These are phyloP conservation scores for Epicauta chinensis DNA, from an alignment of 1,140 invertebrate species.

Conservation along the genomic window DNA sequence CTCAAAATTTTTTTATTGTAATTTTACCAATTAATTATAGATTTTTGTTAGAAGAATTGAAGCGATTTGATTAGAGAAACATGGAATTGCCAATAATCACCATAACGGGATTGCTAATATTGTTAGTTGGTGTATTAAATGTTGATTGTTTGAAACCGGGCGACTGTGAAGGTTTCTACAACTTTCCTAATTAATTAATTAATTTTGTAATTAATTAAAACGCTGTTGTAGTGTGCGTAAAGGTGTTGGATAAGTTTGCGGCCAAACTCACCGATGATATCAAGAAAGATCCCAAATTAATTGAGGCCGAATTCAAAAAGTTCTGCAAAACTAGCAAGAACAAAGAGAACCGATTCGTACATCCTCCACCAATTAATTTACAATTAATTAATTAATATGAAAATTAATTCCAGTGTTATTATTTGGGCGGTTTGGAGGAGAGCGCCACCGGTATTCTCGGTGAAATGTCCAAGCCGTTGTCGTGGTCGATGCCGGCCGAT, in stretches of 20 bases:
- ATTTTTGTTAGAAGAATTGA: background rate
- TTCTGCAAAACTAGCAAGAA: slow-evolving; percentile 81
- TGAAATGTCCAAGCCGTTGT: slow-evolving; percentile 91
- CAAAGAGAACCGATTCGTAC: slow-evolving; percentile 93
- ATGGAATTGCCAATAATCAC: slow-evolving; percentile 34
- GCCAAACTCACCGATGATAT: slow-evolving; percentile 63
- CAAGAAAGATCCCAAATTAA: slow-evolving; percentile 67
- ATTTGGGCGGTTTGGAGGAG: slow-evolving; percentile 91
- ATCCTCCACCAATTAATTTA: slow-evolving; percentile 40
- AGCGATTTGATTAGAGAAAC: background rate
- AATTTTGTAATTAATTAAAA: slow-evolving; percentile 4
- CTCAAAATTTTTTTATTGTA: slow-evolving; percentile 7
- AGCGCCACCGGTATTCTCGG: slow-evolving; percentile 95
- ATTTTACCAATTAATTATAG: slow-evolving; percentile 7
- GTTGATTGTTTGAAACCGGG: slow-evolving; percentile 55
- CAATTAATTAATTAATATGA: slow-evolving; percentile 8
- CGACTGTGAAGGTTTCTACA: slow-evolving; percentile 59
- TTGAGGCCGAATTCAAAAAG: slow-evolving; percentile 79
- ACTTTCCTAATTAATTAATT: background rate
- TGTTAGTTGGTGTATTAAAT: slow-evolving; percentile 16
- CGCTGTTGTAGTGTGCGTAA: slow-evolving; percentile 70
- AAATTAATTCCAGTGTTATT: slow-evolving; percentile 80
- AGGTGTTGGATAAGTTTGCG: slow-evolving; percentile 77
- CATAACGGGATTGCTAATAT: background rate
- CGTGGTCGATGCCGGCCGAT: slow-evolving; percentile 87